Conservation (phyloP, 2,888 invertebrate genomes). For the Saturnia pavonia region DNA sequence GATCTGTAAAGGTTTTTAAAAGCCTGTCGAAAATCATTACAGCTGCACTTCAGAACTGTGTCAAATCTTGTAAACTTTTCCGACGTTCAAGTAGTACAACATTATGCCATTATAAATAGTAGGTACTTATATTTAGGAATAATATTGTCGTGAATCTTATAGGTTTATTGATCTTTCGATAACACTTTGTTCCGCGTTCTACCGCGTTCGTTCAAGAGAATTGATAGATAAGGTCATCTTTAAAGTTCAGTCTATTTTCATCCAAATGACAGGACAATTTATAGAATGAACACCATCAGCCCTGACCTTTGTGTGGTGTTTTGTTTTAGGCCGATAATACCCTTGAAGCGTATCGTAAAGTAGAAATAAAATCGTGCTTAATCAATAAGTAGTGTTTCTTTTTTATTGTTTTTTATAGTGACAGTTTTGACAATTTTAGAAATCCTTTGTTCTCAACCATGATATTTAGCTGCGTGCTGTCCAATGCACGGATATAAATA, state of each 20-base stretch:
- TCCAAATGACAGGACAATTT: slow-evolving; percentile 51
- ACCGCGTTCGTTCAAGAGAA: slow-evolving; percentile 25
- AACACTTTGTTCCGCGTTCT: slow-evolving; percentile 25
- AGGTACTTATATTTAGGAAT: background rate
- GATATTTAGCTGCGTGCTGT: too few species aligned
- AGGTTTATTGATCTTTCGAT: background rate
- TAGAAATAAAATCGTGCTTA: background rate
- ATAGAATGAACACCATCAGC: slow-evolving; percentile 45
- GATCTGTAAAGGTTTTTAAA: slow-evolving; percentile 31
- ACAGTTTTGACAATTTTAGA: too few species aligned
- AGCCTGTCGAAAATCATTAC: slow-evolving; percentile 31
- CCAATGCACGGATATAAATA: too few species aligned
- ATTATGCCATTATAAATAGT: background rate
- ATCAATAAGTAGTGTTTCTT: background rate
- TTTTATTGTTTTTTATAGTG: too few species aligned
- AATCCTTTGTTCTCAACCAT: too few species aligned
- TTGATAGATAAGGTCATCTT: slow-evolving; percentile 24
- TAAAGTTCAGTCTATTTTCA: slow-evolving; percentile 60
- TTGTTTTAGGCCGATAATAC: slow-evolving; percentile 36
- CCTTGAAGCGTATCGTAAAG: background rate
- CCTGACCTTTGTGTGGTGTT: slow-evolving; percentile 49
- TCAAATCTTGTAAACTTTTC: background rate
- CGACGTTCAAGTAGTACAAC: background rate
- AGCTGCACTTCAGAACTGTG: background rate
- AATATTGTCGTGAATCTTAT: background rate